These are phyloP conservation scores for Vicugna pacos DNA, from an alignment of 2,113 vertebrate genomes.

Conservation along the genomic window DNA sequence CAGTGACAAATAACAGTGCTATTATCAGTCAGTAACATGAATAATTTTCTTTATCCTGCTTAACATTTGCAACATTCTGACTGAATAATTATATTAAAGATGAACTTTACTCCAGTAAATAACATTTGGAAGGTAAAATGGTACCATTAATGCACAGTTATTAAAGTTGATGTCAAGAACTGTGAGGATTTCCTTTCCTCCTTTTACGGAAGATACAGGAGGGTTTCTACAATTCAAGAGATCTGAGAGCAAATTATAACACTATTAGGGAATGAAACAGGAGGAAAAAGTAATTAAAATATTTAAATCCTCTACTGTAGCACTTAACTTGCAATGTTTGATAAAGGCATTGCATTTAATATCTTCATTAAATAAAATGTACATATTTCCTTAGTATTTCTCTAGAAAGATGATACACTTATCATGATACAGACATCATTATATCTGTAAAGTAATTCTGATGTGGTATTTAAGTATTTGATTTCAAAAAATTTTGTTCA, in stretches of 20 bases:
- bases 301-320: background rate
- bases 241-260: background rate
- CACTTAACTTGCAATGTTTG: conserved; percentile 63
- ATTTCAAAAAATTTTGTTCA: conserved; percentile 64
- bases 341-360: conserved; percentile 79
- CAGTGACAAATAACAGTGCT: background rate
- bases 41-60: background rate
- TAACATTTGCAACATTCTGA: background rate
- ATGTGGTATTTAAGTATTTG: conserved; percentile 63
- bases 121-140: conserved; percentile 26
- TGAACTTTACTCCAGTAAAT: background rate
- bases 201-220: background rate
- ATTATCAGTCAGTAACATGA: background rate
- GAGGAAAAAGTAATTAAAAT: conserved; percentile 22
- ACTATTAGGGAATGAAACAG: conserved; percentile 23
- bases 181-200: background rate
- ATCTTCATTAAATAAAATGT: conserved; percentile 63
- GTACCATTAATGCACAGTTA: background rate
- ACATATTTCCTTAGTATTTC: background rate
- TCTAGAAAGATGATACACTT: conserved; percentile 22
- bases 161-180: background rate
- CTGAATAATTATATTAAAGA: background rate
- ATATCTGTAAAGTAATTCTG: conserved; percentile 63
- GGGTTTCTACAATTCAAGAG: background rate
- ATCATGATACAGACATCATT: background rate